Percentiles rank a stretch among this genome's conserved stretches.
phyloP scores from a whole-genome alignment of 2,113 vertebrate genomes.

The Gracilinanus agilis region DNA sequence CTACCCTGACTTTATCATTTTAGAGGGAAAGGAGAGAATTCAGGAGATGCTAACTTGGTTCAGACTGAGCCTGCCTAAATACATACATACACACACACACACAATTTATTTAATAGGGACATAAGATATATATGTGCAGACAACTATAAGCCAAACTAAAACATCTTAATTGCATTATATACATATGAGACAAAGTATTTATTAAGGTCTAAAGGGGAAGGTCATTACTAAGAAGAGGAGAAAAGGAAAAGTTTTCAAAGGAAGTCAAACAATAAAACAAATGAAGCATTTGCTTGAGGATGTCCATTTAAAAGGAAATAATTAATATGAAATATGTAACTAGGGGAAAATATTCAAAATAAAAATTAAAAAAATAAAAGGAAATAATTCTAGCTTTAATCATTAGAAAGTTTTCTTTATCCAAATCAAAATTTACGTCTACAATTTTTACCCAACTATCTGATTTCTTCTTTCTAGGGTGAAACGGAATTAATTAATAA shows the following conservation, averaged over 20 bases:
- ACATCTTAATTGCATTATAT: background rate
- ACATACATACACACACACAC: too few relatives aligned
- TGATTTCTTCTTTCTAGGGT: background rate
- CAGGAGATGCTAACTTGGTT: too few relatives aligned
- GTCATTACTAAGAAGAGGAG: background rate
- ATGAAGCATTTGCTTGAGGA: background rate
- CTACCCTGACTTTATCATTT: too few relatives aligned
- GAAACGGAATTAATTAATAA: background rate
- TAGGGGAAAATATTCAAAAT: too few relatives aligned
- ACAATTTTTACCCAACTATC: background rate
- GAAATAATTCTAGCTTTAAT: background rate
- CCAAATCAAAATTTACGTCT: background rate
- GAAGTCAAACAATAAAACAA: background rate
- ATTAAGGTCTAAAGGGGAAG: background rate
- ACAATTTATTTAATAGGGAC: too few relatives aligned
- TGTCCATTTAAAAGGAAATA: background rate
- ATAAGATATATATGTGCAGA: too few relatives aligned
- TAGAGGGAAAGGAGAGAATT: too few relatives aligned
- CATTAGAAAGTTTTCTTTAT: background rate
- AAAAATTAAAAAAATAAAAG: too few relatives aligned
- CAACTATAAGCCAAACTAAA: background rate
- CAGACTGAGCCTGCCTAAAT: too few relatives aligned
- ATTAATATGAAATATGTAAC: too few relatives aligned
- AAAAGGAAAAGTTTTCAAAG: background rate
- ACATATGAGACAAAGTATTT: background rate